phyloP scores from a whole-genome alignment of 1,140 invertebrate genomes.

The Neodiprion virginianus region DNA sequence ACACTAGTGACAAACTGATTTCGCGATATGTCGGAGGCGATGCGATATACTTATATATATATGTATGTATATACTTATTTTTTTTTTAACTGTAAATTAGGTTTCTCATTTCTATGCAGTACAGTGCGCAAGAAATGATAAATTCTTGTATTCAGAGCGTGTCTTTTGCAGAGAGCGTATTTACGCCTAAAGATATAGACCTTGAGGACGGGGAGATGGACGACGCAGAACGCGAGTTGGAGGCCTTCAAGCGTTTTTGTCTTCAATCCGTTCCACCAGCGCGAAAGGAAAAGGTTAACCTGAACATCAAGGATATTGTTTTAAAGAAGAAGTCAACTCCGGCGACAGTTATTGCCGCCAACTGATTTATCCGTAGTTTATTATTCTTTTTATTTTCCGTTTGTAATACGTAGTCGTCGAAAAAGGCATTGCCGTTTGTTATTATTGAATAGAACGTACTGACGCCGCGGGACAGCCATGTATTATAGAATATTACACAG shows the following conservation, averaged over 20 bases:
- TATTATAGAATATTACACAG: neutral
- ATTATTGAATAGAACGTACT: constrained; percentile 13
- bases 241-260: constrained; percentile 83
- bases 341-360: constrained; percentile 41
- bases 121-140: neutral
- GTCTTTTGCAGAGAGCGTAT: constrained; percentile 75
- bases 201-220: constrained; percentile 78
- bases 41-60: too few species aligned
- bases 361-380: constrained; percentile 23
- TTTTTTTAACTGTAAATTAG: neutral
- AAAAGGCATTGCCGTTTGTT: constrained; percentile 20
- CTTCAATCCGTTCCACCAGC: constrained; percentile 74
- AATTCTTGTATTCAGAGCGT: constrained; percentile 48
- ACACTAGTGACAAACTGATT: too few species aligned
- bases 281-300: constrained; percentile 74
- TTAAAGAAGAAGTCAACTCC: constrained; percentile 67
- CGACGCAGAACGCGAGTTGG: constrained; percentile 76
- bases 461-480: constrained; percentile 18
- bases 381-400: neutral
- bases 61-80: too few species aligned
- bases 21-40: too few species aligned
- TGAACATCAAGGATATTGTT: constrained; percentile 77
- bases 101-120: neutral
- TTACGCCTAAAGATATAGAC: constrained; percentile 78
- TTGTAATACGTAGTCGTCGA: neutral